Evolutionary conservation across 2,113 vertebrate species (phyloP), one percentile per base, ranked within the genome.

Genomic region (Pomatorhinus ruficollis): DNA sequence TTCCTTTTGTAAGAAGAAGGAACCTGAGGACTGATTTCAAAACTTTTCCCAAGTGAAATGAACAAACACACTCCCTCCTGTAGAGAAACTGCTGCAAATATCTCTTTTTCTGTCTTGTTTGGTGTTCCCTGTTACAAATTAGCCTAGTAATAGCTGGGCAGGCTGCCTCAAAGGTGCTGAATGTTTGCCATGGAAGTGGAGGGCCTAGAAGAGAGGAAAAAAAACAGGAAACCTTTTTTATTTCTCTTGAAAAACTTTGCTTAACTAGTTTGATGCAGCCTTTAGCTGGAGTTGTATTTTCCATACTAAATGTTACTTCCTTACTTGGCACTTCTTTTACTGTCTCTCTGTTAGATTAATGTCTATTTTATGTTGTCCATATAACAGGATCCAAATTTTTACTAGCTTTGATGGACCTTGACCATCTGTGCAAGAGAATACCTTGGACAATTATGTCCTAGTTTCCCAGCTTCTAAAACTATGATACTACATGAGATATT

Each of bases 251-350:
- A 70, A 85, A 89, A 10, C 25, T 71, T 71, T 11, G 2, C 60
- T 81, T 78, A 92, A 71, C 60, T 12, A 37, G 68, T 83, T 78
- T 84, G 70, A 63, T 84, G 83, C 83, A 83, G 50, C 78, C 30
- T 92, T 87, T n/a, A 74, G 37, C 54, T 63, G 68, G 59, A 86
- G 57, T 49, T 92, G 68, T 83, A 39, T 91, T 92, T 95, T 82
- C 75, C 83, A 69, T 49, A 33, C 53, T 81, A 77, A 57, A 82
- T 63, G 54, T 87, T 86, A 42, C 35, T 95, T 94, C 71, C 56
- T 92, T 69, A 33, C 71, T 71, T 96, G 87, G 60, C 69, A 57
- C 88, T 82, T 71, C 39, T 65, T 89, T 71, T 61, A 74, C 39
- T 78, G 56, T 49, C 84, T 95, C 81, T 88, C 72, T 81, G 35